Percentiles rank a stretch among this genome's conserved stretches.
These are phyloP conservation scores for Phasianus colchicus DNA, from an alignment of 2,113 vertebrate genomes.

Conservation along the genomic window DNA sequence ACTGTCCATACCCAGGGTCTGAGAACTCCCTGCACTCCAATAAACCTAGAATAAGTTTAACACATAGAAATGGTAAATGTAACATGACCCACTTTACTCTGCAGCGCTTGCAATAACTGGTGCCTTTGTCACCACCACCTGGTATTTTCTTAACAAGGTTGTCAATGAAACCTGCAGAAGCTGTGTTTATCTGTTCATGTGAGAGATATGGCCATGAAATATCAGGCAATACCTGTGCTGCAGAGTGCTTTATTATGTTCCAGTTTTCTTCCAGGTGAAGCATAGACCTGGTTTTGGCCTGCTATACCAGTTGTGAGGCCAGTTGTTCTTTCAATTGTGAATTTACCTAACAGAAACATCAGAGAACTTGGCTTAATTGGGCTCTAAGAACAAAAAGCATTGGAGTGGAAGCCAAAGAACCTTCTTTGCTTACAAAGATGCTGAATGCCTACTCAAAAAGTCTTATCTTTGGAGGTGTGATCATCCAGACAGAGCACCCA, in stretches of 20 bases:
- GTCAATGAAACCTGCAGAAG: not conserved
- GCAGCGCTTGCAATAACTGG: not conserved
- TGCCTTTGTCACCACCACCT: not conserved
- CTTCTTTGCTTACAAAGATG: not conserved
- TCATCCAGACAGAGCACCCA: rapidly evolving
- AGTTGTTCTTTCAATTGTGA: rapidly evolving
- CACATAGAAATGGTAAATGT: not conserved
- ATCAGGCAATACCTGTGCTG: not conserved
- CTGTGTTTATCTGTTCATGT: not conserved
- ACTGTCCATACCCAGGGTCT: rapidly evolving
- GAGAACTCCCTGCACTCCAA: not conserved
- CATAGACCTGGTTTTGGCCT: not conserved
- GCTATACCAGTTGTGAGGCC: not conserved
- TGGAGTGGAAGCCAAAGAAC: not conserved
- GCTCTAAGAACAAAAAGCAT: rapidly evolving
- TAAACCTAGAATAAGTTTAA: not conserved
- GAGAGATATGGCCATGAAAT: not conserved
- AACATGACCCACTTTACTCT: not conserved
- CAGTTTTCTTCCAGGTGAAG: not conserved
- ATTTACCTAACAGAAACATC: not conserved
- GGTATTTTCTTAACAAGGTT: not conserved
- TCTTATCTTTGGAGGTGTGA: not conserved
- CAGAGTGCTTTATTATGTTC: not conserved
- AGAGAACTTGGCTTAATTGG: not conserved
- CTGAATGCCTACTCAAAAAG: not conserved